Evolutionary conservation across 2,113 vertebrate species (phyloP), one percentile per base, ranked within the genome.

Genomic region (Corythornis madagascariensis): DNA sequence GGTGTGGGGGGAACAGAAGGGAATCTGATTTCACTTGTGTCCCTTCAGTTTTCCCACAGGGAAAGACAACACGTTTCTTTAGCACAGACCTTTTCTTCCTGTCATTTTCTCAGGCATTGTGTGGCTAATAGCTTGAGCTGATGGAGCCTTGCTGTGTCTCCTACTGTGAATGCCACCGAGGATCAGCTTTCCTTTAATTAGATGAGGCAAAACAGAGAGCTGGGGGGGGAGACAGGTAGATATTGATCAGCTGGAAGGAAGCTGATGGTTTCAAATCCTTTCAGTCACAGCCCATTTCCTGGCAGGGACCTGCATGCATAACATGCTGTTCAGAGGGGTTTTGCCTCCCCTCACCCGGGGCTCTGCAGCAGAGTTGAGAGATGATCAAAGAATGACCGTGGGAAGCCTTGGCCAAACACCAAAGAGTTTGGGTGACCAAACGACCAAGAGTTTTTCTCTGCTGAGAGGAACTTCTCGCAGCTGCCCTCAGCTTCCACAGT

Each of bases 111-210:
- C 86, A 35, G 82, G 71, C 45, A 86, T 85, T 83, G 56, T 86
- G 59, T 89, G 7, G 52, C 72, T 94, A 88, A 94, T 95, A 88
- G 87, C 96, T 88, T 93, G 82, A 96, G 85, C 88, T 65, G 91
- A 93, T 94, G 86, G 89, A 78, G 57, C 82, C 25, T 90, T 76
- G 87, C 72, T 50, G 29, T 66, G 84, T 88, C 78, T 91, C 47
- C 57, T 56, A 14, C 76, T 69, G 91, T 38, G 86, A 85, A 80
- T 76, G 78, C 85, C 71, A 33, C 61, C 16, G 84, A 69, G 69
- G 90, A 95, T 95, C 76, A 84, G 80, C 83, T 89, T 90, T 72
- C 60, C 48, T 91, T 91, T 95, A 96, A 94, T 94, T 78, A 92
- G 90, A 86, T 92, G 84, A 88, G 70, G 89, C 53, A 92, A 92